These are phyloP conservation scores for Chlorocebus sabaeus DNA, from an alignment of 2,113 vertebrate species.

Conservation along the genomic window DNA sequence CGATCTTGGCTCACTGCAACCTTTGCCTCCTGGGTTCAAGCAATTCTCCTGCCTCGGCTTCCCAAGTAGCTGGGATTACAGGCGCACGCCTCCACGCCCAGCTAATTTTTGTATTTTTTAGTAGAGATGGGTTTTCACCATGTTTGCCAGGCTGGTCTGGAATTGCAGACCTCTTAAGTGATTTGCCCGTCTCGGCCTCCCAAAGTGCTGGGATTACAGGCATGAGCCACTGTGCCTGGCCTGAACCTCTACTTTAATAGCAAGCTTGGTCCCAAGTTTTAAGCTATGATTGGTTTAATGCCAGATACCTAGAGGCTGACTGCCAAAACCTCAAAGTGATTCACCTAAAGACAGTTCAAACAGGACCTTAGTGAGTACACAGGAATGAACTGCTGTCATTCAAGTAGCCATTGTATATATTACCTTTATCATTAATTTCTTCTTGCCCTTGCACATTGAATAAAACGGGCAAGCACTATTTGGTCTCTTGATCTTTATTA, in stretches of 20 bases:
- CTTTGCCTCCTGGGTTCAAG: no score
- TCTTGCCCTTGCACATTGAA: background rate
- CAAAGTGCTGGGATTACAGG: background rate
- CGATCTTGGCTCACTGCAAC: no score
- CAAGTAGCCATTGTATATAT: background rate
- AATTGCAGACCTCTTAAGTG: no score
- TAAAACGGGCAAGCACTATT: background rate
- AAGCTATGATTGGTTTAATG: background rate
- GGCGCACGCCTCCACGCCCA: no score
- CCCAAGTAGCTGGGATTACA: no score
- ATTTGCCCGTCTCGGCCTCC: no score
- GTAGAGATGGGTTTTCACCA: no score
- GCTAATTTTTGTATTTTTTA: no score
- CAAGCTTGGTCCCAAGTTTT: background rate
- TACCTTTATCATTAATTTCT: background rate
- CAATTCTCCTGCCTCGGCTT: no score
- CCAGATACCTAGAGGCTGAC: background rate
- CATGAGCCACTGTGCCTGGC: background rate
- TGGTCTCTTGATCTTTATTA: conserved; percentile 31
- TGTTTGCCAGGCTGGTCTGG: no score
- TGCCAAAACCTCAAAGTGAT: background rate
- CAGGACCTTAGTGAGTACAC: background rate
- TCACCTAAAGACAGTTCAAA: background rate
- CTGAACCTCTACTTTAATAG: background rate
- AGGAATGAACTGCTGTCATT: background rate